A percentile compares a stretch with the other conserved stretches of the same genome.
phyloP scores from a whole-genome alignment of 2,113 vertebrate species.

The Cynocephalus volans region DNA sequence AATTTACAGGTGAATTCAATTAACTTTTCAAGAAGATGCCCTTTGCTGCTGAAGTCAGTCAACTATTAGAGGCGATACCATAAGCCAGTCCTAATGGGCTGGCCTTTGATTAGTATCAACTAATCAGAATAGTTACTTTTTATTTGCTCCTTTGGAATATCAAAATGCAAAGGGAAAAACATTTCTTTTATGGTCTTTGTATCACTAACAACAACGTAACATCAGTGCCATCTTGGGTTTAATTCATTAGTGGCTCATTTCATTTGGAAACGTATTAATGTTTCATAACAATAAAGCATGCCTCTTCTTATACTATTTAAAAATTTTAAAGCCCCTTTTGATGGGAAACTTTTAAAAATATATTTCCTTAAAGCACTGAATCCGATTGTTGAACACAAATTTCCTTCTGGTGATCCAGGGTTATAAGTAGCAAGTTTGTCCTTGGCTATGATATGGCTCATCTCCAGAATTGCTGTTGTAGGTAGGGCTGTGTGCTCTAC shows the following conservation, averaged over 20 bases:
- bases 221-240: background rate
- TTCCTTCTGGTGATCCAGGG: background rate
- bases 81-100: background rate
- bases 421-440: background rate
- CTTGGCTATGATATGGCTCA: background rate
- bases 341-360: slow-evolving; percentile 14
- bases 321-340: slow-evolving; percentile 16
- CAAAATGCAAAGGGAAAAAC: background rate
- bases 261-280: slow-evolving; percentile 8
- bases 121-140: slow-evolving; percentile 13
- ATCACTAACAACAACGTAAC: background rate
- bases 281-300: slow-evolving; percentile 29
- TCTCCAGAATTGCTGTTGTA: background rate
- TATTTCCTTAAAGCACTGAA: background rate
- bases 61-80: background rate
- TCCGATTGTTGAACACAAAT: background rate
- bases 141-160: background rate
- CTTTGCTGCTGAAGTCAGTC: background rate
- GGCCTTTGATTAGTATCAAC: background rate
- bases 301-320: background rate
- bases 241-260: slow-evolving; percentile 38
- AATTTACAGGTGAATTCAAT: background rate
- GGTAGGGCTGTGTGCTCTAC: background rate
- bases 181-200: background rate
- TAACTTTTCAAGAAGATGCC: background rate